phyloP scores from a whole-genome alignment of 1,140 invertebrate genomes.

The Colletes latitarsis region DNA sequence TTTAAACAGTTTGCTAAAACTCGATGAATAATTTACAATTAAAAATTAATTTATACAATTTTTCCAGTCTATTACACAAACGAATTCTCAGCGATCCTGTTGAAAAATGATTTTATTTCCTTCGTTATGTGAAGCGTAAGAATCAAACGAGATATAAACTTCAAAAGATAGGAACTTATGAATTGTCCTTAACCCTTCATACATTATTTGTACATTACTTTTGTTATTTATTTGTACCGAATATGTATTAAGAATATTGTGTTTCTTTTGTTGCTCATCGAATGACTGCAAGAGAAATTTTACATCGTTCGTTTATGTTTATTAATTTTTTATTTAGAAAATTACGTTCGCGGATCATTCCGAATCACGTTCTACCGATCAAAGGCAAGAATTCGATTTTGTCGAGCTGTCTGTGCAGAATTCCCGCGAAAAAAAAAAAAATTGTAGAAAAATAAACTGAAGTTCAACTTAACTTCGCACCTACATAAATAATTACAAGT shows the following conservation, averaged over 20 bases:
- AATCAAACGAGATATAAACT: constrained; percentile 20
- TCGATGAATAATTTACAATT: constrained; percentile 25
- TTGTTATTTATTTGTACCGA: background rate
- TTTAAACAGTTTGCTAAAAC: background rate
- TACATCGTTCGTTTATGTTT: background rate
- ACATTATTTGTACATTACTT: constrained; percentile 25
- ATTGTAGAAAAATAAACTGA: background rate
- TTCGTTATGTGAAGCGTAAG: background rate
- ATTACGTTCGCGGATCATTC: background rate
- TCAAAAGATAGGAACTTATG: constrained; percentile 36
- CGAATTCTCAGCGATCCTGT: background rate
- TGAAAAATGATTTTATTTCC: background rate
- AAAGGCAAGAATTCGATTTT: background rate
- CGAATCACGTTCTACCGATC: background rate
- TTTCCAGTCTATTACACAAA: background rate
- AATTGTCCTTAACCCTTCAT: constrained; percentile 29
- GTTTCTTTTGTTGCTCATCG: background rate
- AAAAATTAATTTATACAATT: constrained; percentile 11
- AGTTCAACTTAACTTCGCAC: background rate
- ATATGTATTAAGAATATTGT: background rate
- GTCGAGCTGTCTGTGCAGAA: background rate
- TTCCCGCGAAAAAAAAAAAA: background rate
- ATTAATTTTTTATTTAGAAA: background rate
- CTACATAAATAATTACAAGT: constrained; percentile 28
- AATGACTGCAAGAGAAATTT: background rate